Conservation (phyloP, 2,113 vertebrate genomes). For the Maccullochella peelii region DNA sequence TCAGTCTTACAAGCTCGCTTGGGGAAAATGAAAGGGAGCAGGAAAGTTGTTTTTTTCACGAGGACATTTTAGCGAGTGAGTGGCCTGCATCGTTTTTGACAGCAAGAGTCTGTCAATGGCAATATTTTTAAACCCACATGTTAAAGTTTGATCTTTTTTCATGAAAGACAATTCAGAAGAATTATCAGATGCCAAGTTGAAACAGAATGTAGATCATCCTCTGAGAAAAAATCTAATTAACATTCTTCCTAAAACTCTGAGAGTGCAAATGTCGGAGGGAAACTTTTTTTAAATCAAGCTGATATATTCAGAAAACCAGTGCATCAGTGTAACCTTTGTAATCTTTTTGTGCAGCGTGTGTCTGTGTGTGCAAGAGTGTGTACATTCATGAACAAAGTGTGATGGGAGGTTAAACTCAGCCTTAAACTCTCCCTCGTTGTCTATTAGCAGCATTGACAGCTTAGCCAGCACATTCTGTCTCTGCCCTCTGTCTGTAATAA, state of each 20-base stretch:
- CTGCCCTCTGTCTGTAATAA: constrained; percentile 90
- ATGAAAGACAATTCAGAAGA: neutral
- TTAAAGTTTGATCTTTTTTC: neutral
- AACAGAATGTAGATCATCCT: neutral
- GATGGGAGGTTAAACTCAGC: constrained; percentile 78
- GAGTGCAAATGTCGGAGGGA: neutral
- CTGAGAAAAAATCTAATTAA: neutral
- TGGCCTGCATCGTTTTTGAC: constrained; percentile 44
- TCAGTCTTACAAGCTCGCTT: constrained; percentile 65
- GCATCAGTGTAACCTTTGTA: constrained; percentile 7
- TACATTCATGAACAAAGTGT: constrained; percentile 22
- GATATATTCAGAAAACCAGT: neutral
- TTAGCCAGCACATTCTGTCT: constrained; percentile 92
- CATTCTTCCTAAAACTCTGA: neutral
- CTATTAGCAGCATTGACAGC: constrained; percentile 95
- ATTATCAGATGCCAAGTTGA: neutral
- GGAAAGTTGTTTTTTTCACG: constrained; percentile 12
- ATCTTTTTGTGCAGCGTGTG: constrained; percentile 7
- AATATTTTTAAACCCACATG: neutral
- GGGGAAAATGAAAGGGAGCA: constrained; percentile 51
- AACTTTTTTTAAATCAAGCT: neutral
- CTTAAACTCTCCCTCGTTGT: constrained; percentile 85
- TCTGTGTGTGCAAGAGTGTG: neutral
- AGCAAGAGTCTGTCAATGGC: neutral
- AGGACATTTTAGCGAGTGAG: constrained; percentile 38